A percentile compares a stretch with the other conserved stretches of the same genome.
These are phyloP conservation scores for Synanthedon andrenaeformis DNA, from an alignment of 2,888 invertebrate genomes.

Conservation along the genomic window DNA sequence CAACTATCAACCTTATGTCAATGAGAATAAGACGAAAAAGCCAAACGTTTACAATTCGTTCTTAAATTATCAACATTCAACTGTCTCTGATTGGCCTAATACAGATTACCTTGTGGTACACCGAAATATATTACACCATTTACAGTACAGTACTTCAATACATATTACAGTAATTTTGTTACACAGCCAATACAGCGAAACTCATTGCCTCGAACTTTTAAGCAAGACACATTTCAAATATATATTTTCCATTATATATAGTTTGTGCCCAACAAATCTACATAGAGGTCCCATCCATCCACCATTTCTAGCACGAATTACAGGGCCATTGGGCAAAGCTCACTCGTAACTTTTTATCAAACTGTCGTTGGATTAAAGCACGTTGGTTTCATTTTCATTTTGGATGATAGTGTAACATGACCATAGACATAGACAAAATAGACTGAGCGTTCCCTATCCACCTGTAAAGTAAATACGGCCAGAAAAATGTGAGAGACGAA, in stretches of 20 bases:
- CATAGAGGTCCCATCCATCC: not conserved
- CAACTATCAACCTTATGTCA: constrained; percentile 6
- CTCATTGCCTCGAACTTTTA: constrained; percentile 50
- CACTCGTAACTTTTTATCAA: not conserved
- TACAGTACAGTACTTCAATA: constrained; percentile 38
- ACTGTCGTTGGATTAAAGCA: not conserved
- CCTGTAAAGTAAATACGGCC: no score
- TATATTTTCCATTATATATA: not conserved
- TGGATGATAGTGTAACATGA: no score
- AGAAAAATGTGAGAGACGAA: no score
- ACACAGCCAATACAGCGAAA: constrained; percentile 60
- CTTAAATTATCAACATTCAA: not conserved
- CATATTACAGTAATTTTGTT: constrained; percentile 41
- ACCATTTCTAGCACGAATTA: no score
- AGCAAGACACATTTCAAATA: constrained; percentile 12
- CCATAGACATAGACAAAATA: no score
- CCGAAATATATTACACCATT: constrained; percentile 14
- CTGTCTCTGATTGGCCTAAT: constrained; percentile 3
- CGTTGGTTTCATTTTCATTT: no score
- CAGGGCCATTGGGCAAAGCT: no score
- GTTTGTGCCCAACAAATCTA: not conserved
- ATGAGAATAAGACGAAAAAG: not conserved
- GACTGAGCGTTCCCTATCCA: no score
- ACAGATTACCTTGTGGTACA: not conserved
- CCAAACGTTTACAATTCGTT: not conserved